phyloP scores from a whole-genome alignment of 2,888 invertebrate species.

The Eilema griseolum region DNA sequence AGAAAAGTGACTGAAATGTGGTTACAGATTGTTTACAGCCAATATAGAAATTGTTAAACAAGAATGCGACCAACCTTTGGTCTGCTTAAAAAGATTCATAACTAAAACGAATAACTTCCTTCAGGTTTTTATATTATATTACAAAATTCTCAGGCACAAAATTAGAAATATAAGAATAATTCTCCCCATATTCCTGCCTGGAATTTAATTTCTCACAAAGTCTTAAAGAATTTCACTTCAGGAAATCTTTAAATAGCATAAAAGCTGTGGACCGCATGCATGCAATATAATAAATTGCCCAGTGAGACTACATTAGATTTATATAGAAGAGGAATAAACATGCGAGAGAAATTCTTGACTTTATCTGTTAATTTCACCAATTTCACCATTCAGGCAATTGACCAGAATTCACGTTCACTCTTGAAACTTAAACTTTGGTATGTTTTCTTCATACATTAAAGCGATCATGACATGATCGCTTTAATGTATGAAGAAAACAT shows the following conservation, averaged over 20 bases:
- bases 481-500: too few species aligned
- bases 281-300: not conserved
- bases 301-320: not conserved
- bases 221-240: not conserved
- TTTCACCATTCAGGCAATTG: too few species aligned
- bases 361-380: too few species aligned
- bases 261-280: not conserved
- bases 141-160: not conserved
- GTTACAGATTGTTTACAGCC: not conserved
- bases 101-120: not conserved
- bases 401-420: too few species aligned
- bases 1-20: too few species aligned
- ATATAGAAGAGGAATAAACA: not conserved
- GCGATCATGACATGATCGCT: too few species aligned
- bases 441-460: too few species aligned
- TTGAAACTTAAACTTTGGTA: too few species aligned
- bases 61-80: not conserved
- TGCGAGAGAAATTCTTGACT: too few species aligned
- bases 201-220: constrained; percentile 1
- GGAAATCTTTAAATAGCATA: not conserved
- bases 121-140: not conserved
- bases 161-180: not conserved
- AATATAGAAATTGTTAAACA: not conserved
- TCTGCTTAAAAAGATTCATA: not conserved
- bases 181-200: not conserved